Conservation (phyloP, 1,140 invertebrate species). For the Drosophila arizonae region DNA sequence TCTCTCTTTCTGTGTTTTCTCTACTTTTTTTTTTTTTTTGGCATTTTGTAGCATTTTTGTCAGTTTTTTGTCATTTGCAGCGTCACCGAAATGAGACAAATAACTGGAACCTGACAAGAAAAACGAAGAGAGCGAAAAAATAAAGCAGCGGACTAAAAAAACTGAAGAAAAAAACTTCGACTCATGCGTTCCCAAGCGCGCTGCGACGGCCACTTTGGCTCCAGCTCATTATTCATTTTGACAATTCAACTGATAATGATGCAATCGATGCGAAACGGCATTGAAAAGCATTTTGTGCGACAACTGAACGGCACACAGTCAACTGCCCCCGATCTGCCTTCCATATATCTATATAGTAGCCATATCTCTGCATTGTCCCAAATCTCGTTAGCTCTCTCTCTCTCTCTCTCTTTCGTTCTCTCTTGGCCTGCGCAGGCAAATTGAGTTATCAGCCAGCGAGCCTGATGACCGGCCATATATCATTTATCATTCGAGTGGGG, state of each 20-base stretch:
- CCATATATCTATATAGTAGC: no score
- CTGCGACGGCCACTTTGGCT: constrained; percentile 10
- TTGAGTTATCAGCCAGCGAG: constrained; percentile 32
- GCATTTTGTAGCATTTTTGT: constrained; percentile 70
- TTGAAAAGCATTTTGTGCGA: constrained; percentile 67
- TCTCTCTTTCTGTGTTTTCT: not conserved
- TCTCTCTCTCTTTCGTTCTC: no score
- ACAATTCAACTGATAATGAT: constrained; percentile 81
- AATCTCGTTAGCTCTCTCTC: constrained; percentile 18
- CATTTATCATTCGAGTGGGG: constrained; percentile 25
- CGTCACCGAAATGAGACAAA: constrained; percentile 54
- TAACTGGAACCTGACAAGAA: constrained; percentile 49
- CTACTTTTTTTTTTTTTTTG: constrained; percentile 31
- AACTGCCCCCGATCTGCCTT: not conserved
- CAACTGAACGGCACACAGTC: constrained; percentile 29
- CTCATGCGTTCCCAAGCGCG: constrained; percentile 37
- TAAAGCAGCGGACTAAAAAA: no score
- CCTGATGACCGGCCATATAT: not conserved
- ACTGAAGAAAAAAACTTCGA: constrained; percentile 19
- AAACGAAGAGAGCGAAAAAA: no score
- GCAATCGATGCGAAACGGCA: constrained; percentile 73
- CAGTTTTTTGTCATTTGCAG: constrained; percentile 72
- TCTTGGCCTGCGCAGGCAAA: constrained; percentile 28
- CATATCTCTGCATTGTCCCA: not conserved
- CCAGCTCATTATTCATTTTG: constrained; percentile 81